A percentile compares a stretch with the other conserved stretches of the same genome.
These are phyloP conservation scores for Apistogramma diplotaenia DNA, from an alignment of 2,113 vertebrate genomes.

Conservation along the genomic window DNA sequence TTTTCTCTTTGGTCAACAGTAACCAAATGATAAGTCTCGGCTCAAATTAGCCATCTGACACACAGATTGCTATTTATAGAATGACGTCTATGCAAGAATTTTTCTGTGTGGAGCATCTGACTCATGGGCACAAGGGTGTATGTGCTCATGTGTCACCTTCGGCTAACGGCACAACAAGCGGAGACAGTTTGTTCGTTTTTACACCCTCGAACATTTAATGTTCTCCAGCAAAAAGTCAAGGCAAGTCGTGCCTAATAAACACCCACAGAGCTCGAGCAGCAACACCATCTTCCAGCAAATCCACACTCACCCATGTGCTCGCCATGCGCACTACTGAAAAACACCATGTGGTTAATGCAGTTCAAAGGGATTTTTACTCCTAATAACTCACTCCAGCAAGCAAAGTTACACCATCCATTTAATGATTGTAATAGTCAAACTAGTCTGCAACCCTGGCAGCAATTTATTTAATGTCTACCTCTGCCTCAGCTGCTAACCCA, in stretches of 20 bases:
- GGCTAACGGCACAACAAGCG: not conserved
- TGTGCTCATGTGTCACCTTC: not conserved
- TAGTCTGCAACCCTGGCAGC: slow-evolving; percentile 51
- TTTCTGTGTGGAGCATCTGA: not conserved
- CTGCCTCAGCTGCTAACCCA: slow-evolving; percentile 31
- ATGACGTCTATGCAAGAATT: not conserved
- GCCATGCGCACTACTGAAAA: slow-evolving; percentile 11
- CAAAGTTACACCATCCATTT: slow-evolving; percentile 48
- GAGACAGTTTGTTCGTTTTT: not conserved
- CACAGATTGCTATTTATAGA: slow-evolving; percentile 7
- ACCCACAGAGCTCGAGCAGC: not conserved
- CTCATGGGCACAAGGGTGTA: not conserved
- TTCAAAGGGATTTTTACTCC: slow-evolving; percentile 45
- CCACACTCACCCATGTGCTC: slow-evolving; percentile 41
- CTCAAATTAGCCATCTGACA: not conserved
- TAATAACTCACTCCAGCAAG: slow-evolving; percentile 24
- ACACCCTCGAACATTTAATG: not conserved
- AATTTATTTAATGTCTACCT: slow-evolving; percentile 52
- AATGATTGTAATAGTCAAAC: slow-evolving; percentile 46
- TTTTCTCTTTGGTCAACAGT: slow-evolving; percentile 3
- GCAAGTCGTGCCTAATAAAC: not conserved
- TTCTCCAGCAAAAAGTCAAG: not conserved
- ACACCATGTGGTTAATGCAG: slow-evolving; percentile 18
- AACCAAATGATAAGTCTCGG: not conserved
- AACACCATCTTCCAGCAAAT: slow-evolving; percentile 25